Evolutionary conservation across 2,113 vertebrate species (phyloP), one percentile per base, ranked within the genome.

Genomic region (Typhlomys cinereus): DNA sequence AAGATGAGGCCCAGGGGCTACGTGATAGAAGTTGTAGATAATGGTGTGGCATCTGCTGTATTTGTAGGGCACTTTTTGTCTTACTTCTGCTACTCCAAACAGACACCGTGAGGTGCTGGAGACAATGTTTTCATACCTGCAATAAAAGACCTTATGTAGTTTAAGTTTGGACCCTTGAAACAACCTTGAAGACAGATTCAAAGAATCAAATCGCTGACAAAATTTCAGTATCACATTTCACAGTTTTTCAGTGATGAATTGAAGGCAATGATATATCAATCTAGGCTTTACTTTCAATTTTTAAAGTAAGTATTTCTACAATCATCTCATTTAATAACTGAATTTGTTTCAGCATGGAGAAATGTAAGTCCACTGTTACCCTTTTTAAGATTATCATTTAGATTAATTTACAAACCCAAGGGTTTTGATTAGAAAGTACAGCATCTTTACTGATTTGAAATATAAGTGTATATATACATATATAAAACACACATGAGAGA

Each of bases 81-180:
- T 91, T 83, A 9, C 0, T 75, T 20, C 50, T 85, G 20, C 13
- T 96, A 11, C 36, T 85, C 62, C 39, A 91, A 54, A 86, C 82
- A 80, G 34, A 69, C 2, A 78, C 76, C 86, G 8, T 75, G 83
- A 64, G 11, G 20, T 76, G 20, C 50, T 94, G 95, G 36, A 84
- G 15, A 89, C 93, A 95, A 90, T 34, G 1, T 9, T 86, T 92
- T 61, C 7, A 0, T 88, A 4, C 2, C 36, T 85, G 7, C 18
- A 54, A 90, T 93, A 76, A 62, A 57, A n/a, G 14, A 92, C 91
- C 93, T 90, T 82, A 67, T 12, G 23, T 54, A 44, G 44, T 89
- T 90, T 93, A 93, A 88, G 14, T 81, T 85, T 87, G 89, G 54
- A 52, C 4, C n/a, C 71, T 84, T 92, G 44, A 88, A 94, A 91